Conservation (phyloP, 2,797 vertebrate species). For the Toxotes lorentzi region DNA sequence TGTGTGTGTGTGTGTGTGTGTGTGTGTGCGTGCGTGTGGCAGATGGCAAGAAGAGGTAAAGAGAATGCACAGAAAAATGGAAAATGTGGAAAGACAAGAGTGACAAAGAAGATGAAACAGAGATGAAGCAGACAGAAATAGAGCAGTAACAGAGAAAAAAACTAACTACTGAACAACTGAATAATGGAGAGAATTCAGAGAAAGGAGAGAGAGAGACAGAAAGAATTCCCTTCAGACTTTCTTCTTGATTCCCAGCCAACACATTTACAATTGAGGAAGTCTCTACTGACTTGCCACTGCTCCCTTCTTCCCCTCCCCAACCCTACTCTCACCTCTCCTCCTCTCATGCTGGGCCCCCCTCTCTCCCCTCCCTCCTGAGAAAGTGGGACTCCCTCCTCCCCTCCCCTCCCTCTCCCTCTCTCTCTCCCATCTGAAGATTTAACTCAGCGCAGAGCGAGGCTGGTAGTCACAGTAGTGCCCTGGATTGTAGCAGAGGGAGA, state of each 20-base stretch:
- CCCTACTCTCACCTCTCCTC: slow-evolving; percentile 67
- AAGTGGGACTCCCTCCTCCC: slow-evolving; percentile 77
- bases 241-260: slow-evolving; percentile 83
- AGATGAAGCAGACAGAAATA: neutral
- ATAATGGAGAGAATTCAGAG: slow-evolving; percentile 18
- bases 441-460: slow-evolving; percentile 73
- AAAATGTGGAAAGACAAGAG: neutral
- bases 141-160: neutral
- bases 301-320: slow-evolving; percentile 61
- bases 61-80: neutral
- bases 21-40: slow-evolving; percentile 7
- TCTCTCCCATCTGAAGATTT: slow-evolving; percentile 73
- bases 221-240: slow-evolving; percentile 62
- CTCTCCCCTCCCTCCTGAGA: slow-evolving; percentile 79
- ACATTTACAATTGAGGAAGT: slow-evolving; percentile 88
- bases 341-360: slow-evolving; percentile 69
- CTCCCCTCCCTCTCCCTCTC: slow-evolving; percentile 49
- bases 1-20: slow-evolving; percentile 33
- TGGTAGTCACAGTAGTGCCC: slow-evolving; percentile 76
- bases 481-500: slow-evolving; percentile 77
- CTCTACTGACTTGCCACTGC: slow-evolving; percentile 76
- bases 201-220: slow-evolving; percentile 6
- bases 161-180: too few relatives aligned
- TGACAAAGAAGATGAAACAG: slow-evolving; percentile 1
- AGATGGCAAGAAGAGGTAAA: slow-evolving; percentile 24